Evolutionary conservation across 2,888 invertebrate species (phyloP).

Genomic region (Liopterus haemorrhoidalis): DNA sequence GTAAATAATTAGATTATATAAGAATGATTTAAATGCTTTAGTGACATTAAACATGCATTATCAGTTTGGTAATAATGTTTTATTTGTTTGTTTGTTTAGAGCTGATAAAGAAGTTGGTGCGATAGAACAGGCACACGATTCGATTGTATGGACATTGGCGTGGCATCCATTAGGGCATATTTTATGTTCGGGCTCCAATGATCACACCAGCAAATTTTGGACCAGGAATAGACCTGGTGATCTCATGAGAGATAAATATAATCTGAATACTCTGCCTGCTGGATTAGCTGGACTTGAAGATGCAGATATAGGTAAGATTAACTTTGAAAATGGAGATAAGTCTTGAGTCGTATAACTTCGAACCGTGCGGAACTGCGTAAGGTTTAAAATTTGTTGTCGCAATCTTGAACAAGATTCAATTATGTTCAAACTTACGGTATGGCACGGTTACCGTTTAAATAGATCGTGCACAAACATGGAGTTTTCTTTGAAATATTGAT

Average conservation of each 20-base stretch:
- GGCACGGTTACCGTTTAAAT: too few species aligned
- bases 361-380: too few species aligned
- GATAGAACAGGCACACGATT: slow-evolving; percentile 98
- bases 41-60: too few species aligned
- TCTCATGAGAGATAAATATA: slow-evolving; percentile 96
- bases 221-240: slow-evolving; percentile 98
- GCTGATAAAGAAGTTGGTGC: slow-evolving; percentile 97
- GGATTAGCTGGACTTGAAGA: slow-evolving; percentile 69
- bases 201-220: slow-evolving; percentile 99
- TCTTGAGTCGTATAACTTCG: too few species aligned
- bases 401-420: slow-evolving; percentile 5
- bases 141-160: slow-evolving; percentile 97
- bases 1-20: too few species aligned
- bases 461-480: too few species aligned
- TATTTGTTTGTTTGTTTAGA: slow-evolving; percentile 44
- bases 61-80: neutral
- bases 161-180: slow-evolving; percentile 99
- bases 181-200: slow-evolving; percentile 98
- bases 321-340: too few species aligned
- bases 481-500: too few species aligned
- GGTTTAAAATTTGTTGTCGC: slow-evolving; percentile 6
- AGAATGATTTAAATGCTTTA: too few species aligned
- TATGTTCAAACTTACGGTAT: too few species aligned
- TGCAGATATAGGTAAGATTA: slow-evolving; percentile 57
- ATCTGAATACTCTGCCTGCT: slow-evolving; percentile 84